Percentiles rank a stretch among this genome's conserved stretches.
These are phyloP conservation scores for Sphyrna mokarran DNA, from an alignment of 2,113 vertebrate species.

Conservation along the genomic window DNA sequence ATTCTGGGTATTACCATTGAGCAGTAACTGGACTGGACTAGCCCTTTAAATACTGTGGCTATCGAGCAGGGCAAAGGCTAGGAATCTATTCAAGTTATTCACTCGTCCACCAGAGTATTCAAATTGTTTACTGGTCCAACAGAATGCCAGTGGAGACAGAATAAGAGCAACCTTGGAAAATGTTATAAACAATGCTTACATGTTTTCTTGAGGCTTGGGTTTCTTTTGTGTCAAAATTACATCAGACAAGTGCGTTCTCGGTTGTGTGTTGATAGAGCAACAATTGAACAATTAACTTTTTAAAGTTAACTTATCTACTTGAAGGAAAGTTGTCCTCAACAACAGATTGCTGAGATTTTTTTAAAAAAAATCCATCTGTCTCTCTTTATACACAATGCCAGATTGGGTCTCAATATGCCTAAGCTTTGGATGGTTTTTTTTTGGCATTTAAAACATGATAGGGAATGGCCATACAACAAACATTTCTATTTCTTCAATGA, in stretches of 20 bases:
- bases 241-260: not conserved
- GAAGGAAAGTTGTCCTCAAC: not conserved
- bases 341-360: not conserved
- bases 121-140: not conserved
- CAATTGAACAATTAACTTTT: not conserved
- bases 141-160: not conserved
- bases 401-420: not conserved
- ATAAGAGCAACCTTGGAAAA: not conserved
- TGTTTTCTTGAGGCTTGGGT: no score
- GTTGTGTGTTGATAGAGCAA: not conserved
- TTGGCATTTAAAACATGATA: not conserved
- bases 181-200: not conserved
- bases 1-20: no score
- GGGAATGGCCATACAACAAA: no score
- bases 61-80: no score
- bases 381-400: not conserved
- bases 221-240: not conserved
- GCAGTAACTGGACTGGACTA: no score
- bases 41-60: no score
- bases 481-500: no score
- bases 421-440: not conserved
- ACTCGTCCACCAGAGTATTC: no score
- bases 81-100: not conserved
- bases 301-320: not conserved
- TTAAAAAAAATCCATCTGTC: not conserved